Evolutionary conservation across 2,888 invertebrate genomes (phyloP), one percentile per base, ranked within the genome.

Genomic region (Chymomyza procnemis): DNA sequence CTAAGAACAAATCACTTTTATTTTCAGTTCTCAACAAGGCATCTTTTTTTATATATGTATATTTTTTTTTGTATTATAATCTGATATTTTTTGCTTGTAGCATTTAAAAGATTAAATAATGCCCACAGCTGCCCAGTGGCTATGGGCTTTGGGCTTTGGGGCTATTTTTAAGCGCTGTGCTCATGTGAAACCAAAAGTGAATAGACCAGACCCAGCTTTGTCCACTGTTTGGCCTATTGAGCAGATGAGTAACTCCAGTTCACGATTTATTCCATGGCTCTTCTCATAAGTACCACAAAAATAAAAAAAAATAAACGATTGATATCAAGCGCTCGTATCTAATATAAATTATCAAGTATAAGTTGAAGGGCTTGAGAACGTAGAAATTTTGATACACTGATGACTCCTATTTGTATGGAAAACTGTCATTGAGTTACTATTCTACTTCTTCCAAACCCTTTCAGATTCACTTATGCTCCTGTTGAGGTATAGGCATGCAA

Each of bases 1-100:
- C 56, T 69, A 65, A 74, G 75, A 79, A 71, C 80, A 82, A 85
- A 80, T 80, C 84, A 81, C 83, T 85, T 78, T 81, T 81, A 76
- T 85, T 85, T 81, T 81, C 81, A 69, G 75, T 69, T 46, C 61
- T 61, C 71, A 67, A 72, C 54, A 19, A 30, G 14, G 54, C 54
- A 58, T 16, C 64, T 61, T 61, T 73, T 48, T 21, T 50, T 50
- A 16, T 47, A 2, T 73, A 48, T 21, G 16, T 50, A 16, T 47
- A 2, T 47, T 48, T 50, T 18, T 3, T 41, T 50, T 50, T 8
- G 16, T 19, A 50, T 50, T 50, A 18, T 50, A 14, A 50, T 50
- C 9, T 41, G 12, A 41, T 41, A 41, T 41, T 12, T 41, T 9
- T 41, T 41, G 34, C 34, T 41, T 41, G 34, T 41, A 41, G 34